These are phyloP conservation scores for Vultur gryphus DNA, from an alignment of 2,797 vertebrate species.

Conservation along the genomic window DNA sequence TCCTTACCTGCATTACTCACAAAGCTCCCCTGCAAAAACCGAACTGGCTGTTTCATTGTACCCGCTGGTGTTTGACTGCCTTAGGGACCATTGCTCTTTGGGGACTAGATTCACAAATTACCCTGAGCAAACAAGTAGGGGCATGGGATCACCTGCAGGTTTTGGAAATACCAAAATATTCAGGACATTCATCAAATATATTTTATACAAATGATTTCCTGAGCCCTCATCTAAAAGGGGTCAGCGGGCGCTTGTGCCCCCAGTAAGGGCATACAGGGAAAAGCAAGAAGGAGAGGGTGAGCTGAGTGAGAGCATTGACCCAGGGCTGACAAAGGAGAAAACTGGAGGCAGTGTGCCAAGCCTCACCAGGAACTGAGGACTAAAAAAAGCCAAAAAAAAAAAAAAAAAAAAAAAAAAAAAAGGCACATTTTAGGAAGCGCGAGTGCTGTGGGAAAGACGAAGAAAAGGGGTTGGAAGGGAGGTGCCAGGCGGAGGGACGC, in stretches of 20 bases:
- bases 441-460: background rate
- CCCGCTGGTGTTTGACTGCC: background rate
- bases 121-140: background rate
- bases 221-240: background rate
- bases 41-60: fast-evolving
- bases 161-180: background rate
- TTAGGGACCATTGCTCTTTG: background rate
- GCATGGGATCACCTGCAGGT: background rate
- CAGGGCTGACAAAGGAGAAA: background rate
- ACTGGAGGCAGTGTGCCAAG: background rate
- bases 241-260: background rate
- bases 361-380: too few species aligned
- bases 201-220: background rate
- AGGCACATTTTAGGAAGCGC: background rate
- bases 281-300: background rate
- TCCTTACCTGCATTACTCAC: background rate
- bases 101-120: background rate
- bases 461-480: background rate
- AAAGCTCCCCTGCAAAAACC: background rate
- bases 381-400: background rate
- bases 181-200: background rate
- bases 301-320: background rate
- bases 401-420: background rate
- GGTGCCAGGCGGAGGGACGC: background rate
- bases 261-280: fast-evolving